phyloP scores from a whole-genome alignment of 1,140 invertebrate species.

The Dufourea novaeangliae region DNA sequence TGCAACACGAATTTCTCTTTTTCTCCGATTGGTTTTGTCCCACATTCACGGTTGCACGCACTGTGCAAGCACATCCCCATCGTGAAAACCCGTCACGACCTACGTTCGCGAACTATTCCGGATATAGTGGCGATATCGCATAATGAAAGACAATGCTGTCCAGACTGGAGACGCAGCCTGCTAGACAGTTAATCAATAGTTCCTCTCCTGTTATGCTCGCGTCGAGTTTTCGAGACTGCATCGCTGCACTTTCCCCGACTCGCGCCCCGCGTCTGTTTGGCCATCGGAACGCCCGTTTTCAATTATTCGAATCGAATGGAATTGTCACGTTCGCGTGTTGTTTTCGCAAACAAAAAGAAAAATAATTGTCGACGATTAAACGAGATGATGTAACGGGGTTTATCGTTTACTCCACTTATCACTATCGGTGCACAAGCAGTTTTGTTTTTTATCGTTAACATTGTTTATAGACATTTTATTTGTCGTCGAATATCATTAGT shows the following conservation, averaged over 20 bases:
- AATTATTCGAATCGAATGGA: no score
- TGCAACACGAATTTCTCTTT: constrained; percentile 40
- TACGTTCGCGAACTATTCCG: constrained; percentile 20
- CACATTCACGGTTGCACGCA: constrained; percentile 10
- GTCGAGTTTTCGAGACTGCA: constrained; percentile 49
- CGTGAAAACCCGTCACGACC: neutral
- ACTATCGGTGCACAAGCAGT: no score
- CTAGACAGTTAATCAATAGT: constrained; percentile 75
- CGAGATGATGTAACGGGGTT: no score
- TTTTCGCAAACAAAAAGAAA: no score
- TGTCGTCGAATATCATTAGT: no score
- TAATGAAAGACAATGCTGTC: constrained; percentile 69
- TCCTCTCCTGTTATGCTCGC: constrained; percentile 54
- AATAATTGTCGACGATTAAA: no score
- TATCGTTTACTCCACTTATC: no score
- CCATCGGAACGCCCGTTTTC: constrained; percentile 1
- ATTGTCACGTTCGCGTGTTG: no score
- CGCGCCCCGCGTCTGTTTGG: neutral
- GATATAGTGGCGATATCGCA: constrained; percentile 56
- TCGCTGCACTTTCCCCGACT: constrained; percentile 10
- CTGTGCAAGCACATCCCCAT: neutral
- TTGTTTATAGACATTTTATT: no score
- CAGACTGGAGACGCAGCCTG: constrained; percentile 59
- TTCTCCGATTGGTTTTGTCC: constrained; percentile 26
- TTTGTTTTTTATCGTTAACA: no score